phyloP scores from a whole-genome alignment of 2,888 invertebrate genomes.

The Gisinianus flammeolus region DNA sequence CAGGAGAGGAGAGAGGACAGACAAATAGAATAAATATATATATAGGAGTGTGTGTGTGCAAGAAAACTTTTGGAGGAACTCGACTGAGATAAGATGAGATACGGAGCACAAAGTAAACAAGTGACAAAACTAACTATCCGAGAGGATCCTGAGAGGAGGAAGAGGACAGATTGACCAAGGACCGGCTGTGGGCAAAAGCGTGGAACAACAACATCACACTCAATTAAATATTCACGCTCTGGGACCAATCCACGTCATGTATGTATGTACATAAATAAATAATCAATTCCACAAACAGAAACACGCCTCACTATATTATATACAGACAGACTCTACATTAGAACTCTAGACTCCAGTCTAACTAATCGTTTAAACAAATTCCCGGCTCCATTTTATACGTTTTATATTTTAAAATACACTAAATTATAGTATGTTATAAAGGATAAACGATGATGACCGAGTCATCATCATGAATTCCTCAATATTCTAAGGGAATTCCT shows the following conservation, averaged over 20 bases:
- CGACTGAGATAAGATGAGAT: slow-evolving; percentile 22
- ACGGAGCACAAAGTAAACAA: background rate
- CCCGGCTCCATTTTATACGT: too few species aligned
- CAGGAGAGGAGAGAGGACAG: background rate
- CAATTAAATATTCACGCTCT: slow-evolving; percentile 33
- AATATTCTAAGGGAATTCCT: too few species aligned
- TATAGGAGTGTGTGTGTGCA: too few species aligned
- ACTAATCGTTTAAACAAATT: background rate
- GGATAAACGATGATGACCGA: too few species aligned
- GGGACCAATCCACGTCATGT: slow-evolving; percentile 10
- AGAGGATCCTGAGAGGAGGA: background rate
- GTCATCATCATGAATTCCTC: too few species aligned
- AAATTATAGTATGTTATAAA: too few species aligned
- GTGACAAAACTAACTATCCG: background rate
- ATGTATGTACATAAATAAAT: slow-evolving; percentile 8
- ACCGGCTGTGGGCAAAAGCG: slow-evolving; percentile 14
- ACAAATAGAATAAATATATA: background rate
- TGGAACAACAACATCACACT: slow-evolving; percentile 18
- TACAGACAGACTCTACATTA: background rate
- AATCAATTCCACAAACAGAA: background rate
- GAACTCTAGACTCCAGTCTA: background rate
- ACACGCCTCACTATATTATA: background rate
- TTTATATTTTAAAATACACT: too few species aligned
- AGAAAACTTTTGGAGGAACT: too few species aligned
- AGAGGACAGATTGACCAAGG: slow-evolving; percentile 37